Evolutionary conservation across 2,797 vertebrate genomes (phyloP).

Genomic region (Fundulus diaphanus): DNA sequence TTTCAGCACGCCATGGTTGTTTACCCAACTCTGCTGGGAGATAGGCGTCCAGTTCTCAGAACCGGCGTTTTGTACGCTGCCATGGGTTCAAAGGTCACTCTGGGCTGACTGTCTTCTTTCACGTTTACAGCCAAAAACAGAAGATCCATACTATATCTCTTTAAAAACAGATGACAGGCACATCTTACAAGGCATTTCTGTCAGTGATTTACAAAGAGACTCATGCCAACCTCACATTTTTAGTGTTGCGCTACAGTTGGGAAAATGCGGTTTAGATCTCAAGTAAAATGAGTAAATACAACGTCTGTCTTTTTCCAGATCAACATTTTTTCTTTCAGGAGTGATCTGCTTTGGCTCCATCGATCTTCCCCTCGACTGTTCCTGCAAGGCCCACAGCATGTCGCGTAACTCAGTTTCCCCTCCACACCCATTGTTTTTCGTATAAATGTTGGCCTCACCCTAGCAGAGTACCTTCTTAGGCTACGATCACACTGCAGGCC

Average conservation of each 20-base stretch:
- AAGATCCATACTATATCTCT: neutral
- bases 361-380: no score
- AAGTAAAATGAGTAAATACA: no score
- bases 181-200: neutral
- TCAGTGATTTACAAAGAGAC: neutral
- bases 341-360: no score
- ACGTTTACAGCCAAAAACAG: neutral
- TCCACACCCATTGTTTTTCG: no score
- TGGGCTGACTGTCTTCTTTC: neutral
- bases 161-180: neutral
- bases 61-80: slow-evolving; percentile 16
- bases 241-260: neutral
- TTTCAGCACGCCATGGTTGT: slow-evolving; percentile 65
- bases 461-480: no score
- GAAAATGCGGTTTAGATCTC: no score
- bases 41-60: slow-evolving; percentile 29
- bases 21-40: slow-evolving; percentile 52
- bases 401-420: no score
- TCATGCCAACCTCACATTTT: neutral
- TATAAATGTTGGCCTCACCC: no score
- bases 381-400: no score
- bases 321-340: no score
- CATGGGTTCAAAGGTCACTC: slow-evolving; percentile 1
- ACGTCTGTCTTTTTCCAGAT: no score
- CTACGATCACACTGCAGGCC: no score